A percentile compares a stretch with the other conserved stretches of the same genome.
Conservation (phyloP, 2,113 vertebrate genomes). For the Stigmatopora argus region DNA sequence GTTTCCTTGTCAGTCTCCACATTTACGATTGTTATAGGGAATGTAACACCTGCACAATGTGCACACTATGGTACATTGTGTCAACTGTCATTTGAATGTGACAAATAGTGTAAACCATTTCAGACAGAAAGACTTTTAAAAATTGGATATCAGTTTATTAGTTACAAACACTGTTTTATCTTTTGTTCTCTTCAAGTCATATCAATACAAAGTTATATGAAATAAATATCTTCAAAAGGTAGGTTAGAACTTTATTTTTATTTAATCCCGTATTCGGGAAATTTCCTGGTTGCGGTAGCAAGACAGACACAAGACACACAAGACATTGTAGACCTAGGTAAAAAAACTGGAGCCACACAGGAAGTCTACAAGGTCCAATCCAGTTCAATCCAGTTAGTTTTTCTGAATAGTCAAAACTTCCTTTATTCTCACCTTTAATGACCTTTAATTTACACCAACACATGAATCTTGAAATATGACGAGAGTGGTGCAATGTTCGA, state of each 20-base stretch:
- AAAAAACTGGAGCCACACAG: too few species aligned
- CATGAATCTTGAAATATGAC: conserved; percentile 22
- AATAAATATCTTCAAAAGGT: neutral
- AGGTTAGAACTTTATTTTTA: too few species aligned
- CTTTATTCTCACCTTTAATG: conserved; percentile 4
- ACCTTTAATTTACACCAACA: neutral
- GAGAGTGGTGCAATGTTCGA: neutral
- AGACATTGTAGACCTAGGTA: too few species aligned
- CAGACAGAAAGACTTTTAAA: too few species aligned
- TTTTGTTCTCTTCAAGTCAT: neutral
- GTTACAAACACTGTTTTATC: neutral
- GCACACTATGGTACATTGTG: neutral
- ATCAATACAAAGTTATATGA: neutral
- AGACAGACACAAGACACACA: too few species aligned
- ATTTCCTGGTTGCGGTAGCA: too few species aligned
- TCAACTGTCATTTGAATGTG: too few species aligned
- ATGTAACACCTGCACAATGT: conserved; percentile 25
- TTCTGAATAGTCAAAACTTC: neutral
- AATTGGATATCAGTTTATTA: too few species aligned
- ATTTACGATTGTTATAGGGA: conserved; percentile 34
- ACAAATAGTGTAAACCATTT: too few species aligned
- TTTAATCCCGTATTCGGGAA: too few species aligned
- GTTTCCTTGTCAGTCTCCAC: conserved; percentile 14
- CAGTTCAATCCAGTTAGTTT: neutral
- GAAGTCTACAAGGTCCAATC: too few species aligned